Conservation (phyloP, 2,797 vertebrate genomes). For the Myotis myotis region DNA sequence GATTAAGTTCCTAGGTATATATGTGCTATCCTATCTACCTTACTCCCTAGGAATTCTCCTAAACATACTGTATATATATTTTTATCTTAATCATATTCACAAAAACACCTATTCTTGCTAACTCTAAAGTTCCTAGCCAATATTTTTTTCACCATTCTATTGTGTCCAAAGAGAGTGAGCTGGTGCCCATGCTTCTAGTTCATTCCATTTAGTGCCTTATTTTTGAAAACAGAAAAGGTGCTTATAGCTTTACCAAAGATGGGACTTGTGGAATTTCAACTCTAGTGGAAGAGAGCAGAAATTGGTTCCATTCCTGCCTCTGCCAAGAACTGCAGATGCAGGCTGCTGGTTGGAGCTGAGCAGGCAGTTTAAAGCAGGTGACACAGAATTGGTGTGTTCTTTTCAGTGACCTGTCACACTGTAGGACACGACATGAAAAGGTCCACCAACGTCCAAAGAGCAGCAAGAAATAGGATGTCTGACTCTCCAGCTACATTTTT, state of each 20-base stretch:
- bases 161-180: background rate
- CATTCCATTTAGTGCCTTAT: background rate
- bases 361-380: background rate
- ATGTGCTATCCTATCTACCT: background rate
- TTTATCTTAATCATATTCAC: slow-evolving; percentile 47
- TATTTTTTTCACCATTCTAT: background rate
- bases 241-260: background rate
- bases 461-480: background rate
- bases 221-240: background rate
- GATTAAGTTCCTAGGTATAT: slow-evolving; percentile 12
- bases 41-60: background rate
- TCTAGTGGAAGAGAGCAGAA: background rate
- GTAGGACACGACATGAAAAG: background rate
- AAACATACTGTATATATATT: background rate
- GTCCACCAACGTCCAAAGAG: background rate
- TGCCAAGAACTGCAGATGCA: background rate
- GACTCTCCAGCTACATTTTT: background rate
- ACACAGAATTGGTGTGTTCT: background rate
- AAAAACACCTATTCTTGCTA: slow-evolving; percentile 2
- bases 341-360: background rate
- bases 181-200: background rate
- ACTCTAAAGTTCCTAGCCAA: background rate
- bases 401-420: background rate
- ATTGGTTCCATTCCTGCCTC: background rate
- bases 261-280: background rate